A percentile compares a stretch with the other conserved stretches of the same genome.
Evolutionary conservation across 2,113 vertebrate species (phyloP).

Genomic region (Pygoscelis antarcticus): DNA sequence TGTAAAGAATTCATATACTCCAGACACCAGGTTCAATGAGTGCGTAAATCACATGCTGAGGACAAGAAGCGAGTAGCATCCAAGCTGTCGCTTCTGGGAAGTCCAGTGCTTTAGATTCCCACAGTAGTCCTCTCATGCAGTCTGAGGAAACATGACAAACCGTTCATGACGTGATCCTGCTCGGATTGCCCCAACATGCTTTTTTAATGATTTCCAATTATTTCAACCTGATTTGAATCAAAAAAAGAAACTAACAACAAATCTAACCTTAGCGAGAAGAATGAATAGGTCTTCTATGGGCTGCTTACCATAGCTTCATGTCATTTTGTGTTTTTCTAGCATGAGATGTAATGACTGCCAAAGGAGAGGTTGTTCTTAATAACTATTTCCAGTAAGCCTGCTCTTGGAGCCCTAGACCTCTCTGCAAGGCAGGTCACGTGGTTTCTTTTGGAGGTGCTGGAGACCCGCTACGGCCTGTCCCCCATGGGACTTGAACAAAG

Average conservation of each 20-base stretch:
- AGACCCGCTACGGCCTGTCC: not conserved
- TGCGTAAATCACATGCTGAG: rapidly evolving
- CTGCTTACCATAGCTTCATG: not conserved
- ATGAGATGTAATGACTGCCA: not conserved
- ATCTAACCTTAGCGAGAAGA: not conserved
- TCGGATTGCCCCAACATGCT: not conserved
- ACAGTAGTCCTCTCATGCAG: not conserved
- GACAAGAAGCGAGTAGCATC: not conserved
- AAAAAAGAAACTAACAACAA: not conserved
- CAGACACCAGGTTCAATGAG: not conserved
- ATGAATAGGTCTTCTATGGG: not conserved
- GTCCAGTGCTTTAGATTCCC: not conserved
- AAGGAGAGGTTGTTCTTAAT: not conserved
- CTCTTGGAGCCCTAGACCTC: not conserved
- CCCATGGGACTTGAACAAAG: no score
- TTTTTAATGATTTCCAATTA: not conserved
- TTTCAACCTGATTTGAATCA: rapidly evolving
- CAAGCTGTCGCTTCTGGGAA: not conserved
- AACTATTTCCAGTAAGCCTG: not conserved
- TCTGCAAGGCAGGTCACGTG: rapidly evolving
- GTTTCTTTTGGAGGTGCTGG: not conserved
- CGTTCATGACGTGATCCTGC: not conserved
- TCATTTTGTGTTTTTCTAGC: not conserved
- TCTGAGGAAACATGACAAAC: not conserved
- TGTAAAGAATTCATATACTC: not conserved